phyloP scores from a whole-genome alignment of 2,113 vertebrate species.

The Paralichthys olivaceus region DNA sequence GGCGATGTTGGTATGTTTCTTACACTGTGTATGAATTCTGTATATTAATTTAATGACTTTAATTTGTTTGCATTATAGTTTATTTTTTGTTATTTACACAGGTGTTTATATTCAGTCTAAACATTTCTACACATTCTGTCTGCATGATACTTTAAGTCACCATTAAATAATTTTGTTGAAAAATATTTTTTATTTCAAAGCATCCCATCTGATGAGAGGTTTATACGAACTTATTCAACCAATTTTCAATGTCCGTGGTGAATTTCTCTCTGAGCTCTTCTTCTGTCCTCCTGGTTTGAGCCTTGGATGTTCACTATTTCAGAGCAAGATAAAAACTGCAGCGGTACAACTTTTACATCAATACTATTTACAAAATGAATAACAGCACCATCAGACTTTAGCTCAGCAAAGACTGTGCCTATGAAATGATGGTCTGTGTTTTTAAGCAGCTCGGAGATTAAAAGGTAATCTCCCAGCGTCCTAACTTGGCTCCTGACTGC shows the following conservation, averaged over 20 bases:
- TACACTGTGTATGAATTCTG: not conserved
- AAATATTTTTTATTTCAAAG: too few relatives aligned
- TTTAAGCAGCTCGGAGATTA: constrained; percentile 35
- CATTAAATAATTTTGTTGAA: not conserved
- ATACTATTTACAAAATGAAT: too few relatives aligned
- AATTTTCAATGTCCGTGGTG: too few relatives aligned
- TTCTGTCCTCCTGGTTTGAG: too few relatives aligned
- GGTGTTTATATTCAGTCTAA: not conserved
- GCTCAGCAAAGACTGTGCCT: not conserved
- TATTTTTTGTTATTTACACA: not conserved
- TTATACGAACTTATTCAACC: too few relatives aligned
- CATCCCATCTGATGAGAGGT: too few relatives aligned
- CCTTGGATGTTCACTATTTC: too few relatives aligned
- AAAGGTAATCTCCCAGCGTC: constrained; percentile 42
- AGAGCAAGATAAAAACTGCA: too few relatives aligned
- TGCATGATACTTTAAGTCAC: too few relatives aligned
- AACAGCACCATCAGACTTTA: too few relatives aligned
- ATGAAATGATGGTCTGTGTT: constrained; percentile 33
- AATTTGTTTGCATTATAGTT: not conserved
- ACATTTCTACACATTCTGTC: not conserved
- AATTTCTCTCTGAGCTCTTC: too few relatives aligned
- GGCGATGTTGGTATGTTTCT: constrained; percentile 53
- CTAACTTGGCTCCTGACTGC: constrained; percentile 16
- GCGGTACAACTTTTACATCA: too few relatives aligned
- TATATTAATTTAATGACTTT: not conserved